phyloP scores from a whole-genome alignment of 2,888 invertebrate genomes.

The Lithophane leautieri region DNA sequence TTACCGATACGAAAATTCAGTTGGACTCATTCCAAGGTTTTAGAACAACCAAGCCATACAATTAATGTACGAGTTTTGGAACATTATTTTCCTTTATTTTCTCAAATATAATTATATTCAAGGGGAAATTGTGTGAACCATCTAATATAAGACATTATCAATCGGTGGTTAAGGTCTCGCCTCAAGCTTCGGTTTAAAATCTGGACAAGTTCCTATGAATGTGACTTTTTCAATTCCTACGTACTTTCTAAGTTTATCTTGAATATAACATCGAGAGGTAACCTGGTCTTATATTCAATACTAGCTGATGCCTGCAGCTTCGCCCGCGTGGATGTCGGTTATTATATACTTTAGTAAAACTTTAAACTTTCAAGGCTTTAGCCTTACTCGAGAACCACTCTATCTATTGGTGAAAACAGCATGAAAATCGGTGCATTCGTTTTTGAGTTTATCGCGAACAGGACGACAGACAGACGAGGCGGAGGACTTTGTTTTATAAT shows the following conservation, averaged over 20 bases:
- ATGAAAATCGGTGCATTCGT: no score
- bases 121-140: neutral
- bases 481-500: no score
- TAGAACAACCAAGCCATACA: slow-evolving; percentile 14
- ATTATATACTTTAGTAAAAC: no score
- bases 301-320: no score
- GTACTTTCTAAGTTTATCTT: neutral
- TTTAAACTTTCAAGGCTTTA: no score
- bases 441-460: no score
- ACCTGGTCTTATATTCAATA: neutral
- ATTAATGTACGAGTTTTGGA: slow-evolving; percentile 9
- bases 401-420: no score
- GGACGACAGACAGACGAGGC: no score
- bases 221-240: neutral
- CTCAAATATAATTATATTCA: neutral
- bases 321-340: no score
- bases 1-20: slow-evolving; percentile 12
- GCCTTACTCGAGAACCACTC: no score
- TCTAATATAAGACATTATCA: neutral
- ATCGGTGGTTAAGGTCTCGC: neutral
- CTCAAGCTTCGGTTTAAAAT: neutral
- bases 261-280: neutral
- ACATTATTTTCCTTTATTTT: slow-evolving; percentile 8
- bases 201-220: neutral
- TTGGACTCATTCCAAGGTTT: slow-evolving; percentile 50